These are phyloP conservation scores for Alentia gelatinosa DNA, from an alignment of 2,888 invertebrate genomes.

Conservation along the genomic window DNA sequence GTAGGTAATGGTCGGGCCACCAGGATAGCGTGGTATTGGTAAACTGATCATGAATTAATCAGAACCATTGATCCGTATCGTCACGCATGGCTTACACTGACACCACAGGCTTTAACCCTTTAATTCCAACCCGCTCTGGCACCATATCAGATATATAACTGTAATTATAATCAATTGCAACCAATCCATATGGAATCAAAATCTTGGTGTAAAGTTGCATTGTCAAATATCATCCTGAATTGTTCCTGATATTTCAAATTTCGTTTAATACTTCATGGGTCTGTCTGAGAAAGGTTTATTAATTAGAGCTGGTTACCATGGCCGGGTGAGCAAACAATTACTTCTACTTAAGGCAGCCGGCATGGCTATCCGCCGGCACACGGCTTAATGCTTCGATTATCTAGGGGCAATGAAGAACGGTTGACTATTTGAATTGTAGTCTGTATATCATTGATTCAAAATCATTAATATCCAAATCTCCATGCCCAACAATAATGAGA, in stretches of 20 bases:
- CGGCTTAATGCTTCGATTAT: too few species aligned
- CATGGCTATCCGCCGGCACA: background rate
- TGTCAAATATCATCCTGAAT: too few species aligned
- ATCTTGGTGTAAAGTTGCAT: too few species aligned
- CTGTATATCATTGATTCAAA: too few species aligned
- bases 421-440: too few species aligned
- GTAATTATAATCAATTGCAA: background rate
- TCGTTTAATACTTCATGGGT: background rate
- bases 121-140: too few species aligned
- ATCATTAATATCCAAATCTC: too few species aligned
- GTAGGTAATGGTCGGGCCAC: background rate
- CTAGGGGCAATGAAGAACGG: too few species aligned
- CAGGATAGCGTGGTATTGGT: background rate
- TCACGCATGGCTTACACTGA: background rate
- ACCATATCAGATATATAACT: too few species aligned
- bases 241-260: background rate
- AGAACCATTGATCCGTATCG: conserved; percentile 2
- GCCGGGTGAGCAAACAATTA: background rate
- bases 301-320: background rate
- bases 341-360: background rate
- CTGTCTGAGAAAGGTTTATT: background rate
- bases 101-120: background rate
- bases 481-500: too few species aligned
- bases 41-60: conserved; percentile 38
- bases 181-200: background rate